Evolutionary conservation across 2,797 vertebrate species (phyloP).

Genomic region (Zalophus californianus): DNA sequence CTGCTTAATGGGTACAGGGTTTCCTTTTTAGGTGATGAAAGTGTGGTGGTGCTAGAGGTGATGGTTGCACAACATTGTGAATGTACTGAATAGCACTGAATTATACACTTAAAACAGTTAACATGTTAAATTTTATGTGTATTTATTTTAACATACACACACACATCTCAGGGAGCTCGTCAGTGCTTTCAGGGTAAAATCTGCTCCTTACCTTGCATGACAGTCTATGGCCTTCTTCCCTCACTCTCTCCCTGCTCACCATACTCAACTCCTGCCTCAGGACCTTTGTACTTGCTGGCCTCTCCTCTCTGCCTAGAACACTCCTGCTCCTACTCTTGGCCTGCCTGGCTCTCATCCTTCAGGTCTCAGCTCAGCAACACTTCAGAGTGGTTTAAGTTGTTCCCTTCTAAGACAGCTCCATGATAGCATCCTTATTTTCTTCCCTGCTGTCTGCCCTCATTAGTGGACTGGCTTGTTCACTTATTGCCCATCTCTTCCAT

Average conservation of each 20-base stretch:
- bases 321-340: no score
- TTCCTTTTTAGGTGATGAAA: background rate
- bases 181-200: background rate
- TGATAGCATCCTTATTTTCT: background rate
- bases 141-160: background rate
- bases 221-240: background rate
- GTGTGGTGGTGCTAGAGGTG: background rate
- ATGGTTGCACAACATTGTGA: background rate
- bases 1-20: background rate
- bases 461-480: background rate
- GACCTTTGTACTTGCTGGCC: background rate
- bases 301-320: background rate
- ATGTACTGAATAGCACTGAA: background rate
- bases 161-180: background rate
- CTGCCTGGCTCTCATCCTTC: background rate
- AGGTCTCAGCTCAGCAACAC: background rate
- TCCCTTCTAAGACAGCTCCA: background rate
- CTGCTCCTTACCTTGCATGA: background rate
- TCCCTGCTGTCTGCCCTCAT: background rate
- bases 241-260: no score
- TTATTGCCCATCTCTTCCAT: background rate
- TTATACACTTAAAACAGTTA: background rate
- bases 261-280: background rate
- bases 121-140: background rate
- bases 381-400: background rate